Conservation (phyloP, 2,888 invertebrate species). For the Epinotia bilunana region DNA sequence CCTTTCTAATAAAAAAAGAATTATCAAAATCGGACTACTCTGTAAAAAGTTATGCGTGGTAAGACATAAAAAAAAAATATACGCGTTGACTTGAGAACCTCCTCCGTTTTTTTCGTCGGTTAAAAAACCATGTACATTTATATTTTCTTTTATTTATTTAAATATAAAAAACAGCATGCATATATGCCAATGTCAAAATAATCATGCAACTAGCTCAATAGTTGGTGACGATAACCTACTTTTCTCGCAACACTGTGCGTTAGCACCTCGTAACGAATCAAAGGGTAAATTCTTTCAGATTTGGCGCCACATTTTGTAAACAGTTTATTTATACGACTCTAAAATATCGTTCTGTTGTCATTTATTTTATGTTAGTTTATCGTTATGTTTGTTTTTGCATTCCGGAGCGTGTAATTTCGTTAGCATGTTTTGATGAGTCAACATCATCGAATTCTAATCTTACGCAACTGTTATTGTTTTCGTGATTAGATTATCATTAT, state of each 20-base stretch:
- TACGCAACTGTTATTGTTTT: conserved; percentile 20
- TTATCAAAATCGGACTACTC: too few species aligned
- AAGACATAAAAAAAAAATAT: too few species aligned
- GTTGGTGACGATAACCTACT: neutral
- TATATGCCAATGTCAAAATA: too few species aligned
- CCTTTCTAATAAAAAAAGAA: too few species aligned
- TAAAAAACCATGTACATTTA: too few species aligned
- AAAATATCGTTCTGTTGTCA: conserved; percentile 34
- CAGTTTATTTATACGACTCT: conserved; percentile 36
- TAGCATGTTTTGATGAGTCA: conserved; percentile 26
- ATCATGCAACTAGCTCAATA: too few species aligned
- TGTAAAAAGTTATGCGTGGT: too few species aligned
- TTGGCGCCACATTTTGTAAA: conserved; percentile 41
- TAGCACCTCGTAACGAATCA: conserved; percentile 33
- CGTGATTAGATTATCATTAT: neutral
- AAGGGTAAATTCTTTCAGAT: conserved; percentile 42
- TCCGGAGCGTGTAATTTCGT: conserved; percentile 4
- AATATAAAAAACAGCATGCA: too few species aligned
- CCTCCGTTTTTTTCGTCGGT: too few species aligned
- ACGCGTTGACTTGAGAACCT: too few species aligned
- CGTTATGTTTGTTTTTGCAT: conserved; percentile 34
- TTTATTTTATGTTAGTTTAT: too few species aligned
- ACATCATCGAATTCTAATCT: conserved; percentile 5
- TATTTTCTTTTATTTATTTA: too few species aligned
- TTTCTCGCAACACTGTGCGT: conserved; percentile 8